A percentile compares a stretch with the other conserved stretches of the same genome.
phyloP scores from a whole-genome alignment of 2,113 vertebrate genomes.

The Prinia subflava region DNA sequence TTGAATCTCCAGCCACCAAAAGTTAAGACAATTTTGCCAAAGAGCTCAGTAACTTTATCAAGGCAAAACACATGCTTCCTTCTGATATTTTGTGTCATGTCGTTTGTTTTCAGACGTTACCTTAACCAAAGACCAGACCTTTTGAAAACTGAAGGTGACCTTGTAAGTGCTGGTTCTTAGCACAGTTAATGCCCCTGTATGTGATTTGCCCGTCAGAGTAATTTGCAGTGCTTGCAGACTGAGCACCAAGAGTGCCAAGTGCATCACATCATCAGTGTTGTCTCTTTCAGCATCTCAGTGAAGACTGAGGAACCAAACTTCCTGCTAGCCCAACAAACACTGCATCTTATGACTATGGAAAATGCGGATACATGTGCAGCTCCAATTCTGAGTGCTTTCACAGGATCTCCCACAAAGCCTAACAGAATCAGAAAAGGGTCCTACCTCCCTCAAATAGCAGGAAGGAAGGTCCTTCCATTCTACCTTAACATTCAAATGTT shows the following conservation, averaged over 20 bases:
- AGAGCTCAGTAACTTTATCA: not conserved
- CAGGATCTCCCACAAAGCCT: not conserved
- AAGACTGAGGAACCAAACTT: not conserved
- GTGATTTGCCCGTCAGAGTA: not conserved
- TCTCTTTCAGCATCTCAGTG: not conserved
- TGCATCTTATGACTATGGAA: not conserved
- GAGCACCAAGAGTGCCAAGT: not conserved
- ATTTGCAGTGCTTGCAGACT: not conserved
- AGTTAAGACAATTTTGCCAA: not conserved
- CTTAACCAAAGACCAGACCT: not conserved
- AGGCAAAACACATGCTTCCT: not conserved
- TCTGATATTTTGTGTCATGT: not conserved
- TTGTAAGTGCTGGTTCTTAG: not conserved
- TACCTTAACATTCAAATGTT: not conserved
- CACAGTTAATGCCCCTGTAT: not conserved
- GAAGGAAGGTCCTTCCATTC: not conserved
- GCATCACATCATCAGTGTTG: fast-evolving
- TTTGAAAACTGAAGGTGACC: not conserved
- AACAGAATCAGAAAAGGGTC: not conserved
- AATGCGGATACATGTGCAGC: not conserved
- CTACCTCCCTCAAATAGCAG: not conserved
- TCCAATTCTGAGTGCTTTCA: not conserved
- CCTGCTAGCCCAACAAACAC: not conserved
- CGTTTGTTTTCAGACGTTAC: not conserved
- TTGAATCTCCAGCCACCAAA: not conserved